Evolutionary conservation across 1,140 invertebrate genomes (phyloP).

Genomic region (Drosophila parabipectinata): DNA sequence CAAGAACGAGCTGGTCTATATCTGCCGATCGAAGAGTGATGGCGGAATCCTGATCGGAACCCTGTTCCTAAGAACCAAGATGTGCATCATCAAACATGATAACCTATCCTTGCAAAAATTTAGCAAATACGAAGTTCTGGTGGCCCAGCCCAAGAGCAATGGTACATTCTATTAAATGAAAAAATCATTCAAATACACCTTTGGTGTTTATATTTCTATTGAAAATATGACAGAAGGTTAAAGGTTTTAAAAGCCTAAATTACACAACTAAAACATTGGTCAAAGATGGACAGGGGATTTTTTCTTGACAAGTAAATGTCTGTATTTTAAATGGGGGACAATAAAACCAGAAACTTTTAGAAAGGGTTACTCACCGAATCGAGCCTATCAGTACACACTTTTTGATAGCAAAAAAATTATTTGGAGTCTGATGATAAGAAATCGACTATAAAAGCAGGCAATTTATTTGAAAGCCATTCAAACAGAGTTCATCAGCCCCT

Average conservation of each 20-base stretch:
- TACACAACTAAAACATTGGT: background rate
- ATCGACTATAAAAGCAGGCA: constrained; percentile 35
- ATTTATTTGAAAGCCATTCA: constrained; percentile 4
- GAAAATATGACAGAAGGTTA: too few species aligned
- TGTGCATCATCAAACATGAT: constrained; percentile 34
- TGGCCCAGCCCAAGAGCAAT: constrained; percentile 21
- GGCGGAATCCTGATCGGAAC: constrained; percentile 32
- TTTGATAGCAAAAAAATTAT: constrained; percentile 21
- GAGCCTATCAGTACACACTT: constrained; percentile 35
- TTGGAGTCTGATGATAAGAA: constrained; percentile 26
- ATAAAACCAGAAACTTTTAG: constrained; percentile 21
- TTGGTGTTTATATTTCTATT: too few species aligned
- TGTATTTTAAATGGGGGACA: constrained; percentile 10
- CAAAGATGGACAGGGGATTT: background rate
- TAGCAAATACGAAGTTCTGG: constrained; percentile 50
- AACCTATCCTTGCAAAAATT: constrained; percentile 15
- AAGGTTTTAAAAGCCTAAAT: background rate
- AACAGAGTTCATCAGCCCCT: constrained; percentile 4
- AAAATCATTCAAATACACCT: background rate
- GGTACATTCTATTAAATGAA: constrained; percentile 18
- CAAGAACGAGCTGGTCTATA: constrained; percentile 29
- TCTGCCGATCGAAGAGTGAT: constrained; percentile 31
- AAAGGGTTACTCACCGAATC: constrained; percentile 30
- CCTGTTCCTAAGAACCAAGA: constrained; percentile 25
- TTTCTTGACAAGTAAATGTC: background rate